Evolutionary conservation across 2,113 vertebrate genomes (phyloP).

Genomic region (Hypanus sabinus): DNA sequence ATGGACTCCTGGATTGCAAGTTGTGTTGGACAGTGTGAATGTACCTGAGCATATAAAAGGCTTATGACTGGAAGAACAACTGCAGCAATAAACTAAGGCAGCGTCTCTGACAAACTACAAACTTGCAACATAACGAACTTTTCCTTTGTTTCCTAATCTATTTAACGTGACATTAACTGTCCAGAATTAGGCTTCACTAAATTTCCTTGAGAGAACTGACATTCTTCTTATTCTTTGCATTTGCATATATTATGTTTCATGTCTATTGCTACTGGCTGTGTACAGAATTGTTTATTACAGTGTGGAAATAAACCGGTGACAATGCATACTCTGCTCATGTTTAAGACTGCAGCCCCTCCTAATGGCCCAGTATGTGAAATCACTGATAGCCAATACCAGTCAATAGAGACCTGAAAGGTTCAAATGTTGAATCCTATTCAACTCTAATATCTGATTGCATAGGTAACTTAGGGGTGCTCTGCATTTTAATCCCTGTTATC

Average conservation of each 20-base stretch:
- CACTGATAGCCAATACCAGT: neutral
- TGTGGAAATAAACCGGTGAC: neutral
- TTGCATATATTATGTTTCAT: neutral
- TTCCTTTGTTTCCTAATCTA: neutral
- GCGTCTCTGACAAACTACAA: neutral
- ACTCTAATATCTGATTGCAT: neutral
- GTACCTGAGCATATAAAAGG: neutral
- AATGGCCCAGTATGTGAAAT: neutral
- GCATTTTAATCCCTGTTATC: no score
- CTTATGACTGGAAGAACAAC: neutral
- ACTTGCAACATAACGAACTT: neutral
- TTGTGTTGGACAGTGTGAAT: neutral
- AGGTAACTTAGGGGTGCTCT: no score
- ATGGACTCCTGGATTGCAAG: neutral
- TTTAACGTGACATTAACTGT: neutral
- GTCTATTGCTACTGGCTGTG: neutral
- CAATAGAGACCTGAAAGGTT: neutral
- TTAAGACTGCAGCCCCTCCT: neutral
- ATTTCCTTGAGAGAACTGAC: neutral
- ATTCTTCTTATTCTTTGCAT: neutral
- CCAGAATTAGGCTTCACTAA: neutral
- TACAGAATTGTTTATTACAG: neutral
- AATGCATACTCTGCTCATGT: neutral
- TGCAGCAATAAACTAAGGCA: neutral
- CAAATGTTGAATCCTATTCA: neutral